Evolutionary conservation across 1,140 invertebrate genomes (phyloP).

Genomic region (Anagrus nilaparvatae): DNA sequence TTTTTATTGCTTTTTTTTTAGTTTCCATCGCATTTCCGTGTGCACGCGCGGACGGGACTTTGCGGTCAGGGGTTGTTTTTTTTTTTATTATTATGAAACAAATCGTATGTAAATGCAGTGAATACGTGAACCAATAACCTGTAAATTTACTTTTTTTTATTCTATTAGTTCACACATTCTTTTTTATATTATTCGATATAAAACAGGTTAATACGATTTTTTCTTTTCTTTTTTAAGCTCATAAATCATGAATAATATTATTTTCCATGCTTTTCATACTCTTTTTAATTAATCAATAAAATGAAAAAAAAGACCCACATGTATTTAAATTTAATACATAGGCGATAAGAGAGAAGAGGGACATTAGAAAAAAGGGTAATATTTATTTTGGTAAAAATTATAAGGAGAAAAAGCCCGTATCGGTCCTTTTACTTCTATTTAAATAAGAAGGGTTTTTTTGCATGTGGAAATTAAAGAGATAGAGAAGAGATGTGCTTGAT

Average conservation of each 20-base stretch:
- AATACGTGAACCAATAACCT: constrained; percentile 20
- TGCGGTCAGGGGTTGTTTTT: constrained; percentile 31
- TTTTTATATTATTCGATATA: no score
- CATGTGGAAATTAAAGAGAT: no score
- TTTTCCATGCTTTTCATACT: no score
- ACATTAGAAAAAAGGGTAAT: constrained; percentile 11
- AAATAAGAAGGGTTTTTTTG: constrained; percentile 28
- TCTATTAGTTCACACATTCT: no score
- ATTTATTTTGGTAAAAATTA: constrained; percentile 16
- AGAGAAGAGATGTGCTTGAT: no score
- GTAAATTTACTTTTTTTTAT: no score
- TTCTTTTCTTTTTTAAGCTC: no score
- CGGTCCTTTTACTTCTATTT: constrained; percentile 20
- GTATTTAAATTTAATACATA: no score
- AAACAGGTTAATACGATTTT: no score
- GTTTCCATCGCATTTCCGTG: constrained; percentile 11
- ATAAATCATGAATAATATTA: no score
- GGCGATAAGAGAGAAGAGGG: constrained; percentile 11
- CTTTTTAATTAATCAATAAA: no score
- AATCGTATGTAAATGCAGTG: constrained; percentile 27
- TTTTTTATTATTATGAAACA: constrained; percentile 29
- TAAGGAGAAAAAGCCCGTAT: constrained; percentile 16
- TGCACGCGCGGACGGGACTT: constrained; percentile 17
- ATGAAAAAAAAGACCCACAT: no score
- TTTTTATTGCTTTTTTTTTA: constrained; percentile 14